These are phyloP conservation scores for Dichetophora obliterata DNA, from an alignment of 2,888 invertebrate species.

Conservation along the genomic window DNA sequence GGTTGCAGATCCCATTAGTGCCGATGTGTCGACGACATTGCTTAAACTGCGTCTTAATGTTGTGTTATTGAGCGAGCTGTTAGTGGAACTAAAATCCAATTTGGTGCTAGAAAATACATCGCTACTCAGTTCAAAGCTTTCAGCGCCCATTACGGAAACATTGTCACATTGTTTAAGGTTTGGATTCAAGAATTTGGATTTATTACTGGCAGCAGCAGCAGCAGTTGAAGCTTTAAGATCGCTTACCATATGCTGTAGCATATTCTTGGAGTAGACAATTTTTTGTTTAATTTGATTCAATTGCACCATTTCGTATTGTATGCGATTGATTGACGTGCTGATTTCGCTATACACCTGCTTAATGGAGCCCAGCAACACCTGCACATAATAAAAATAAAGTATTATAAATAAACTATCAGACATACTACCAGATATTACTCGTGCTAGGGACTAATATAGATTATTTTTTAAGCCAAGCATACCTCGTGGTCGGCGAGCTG, in stretches of 20 bases:
- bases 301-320: slow-evolving; percentile 64
- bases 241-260: slow-evolving; percentile 59
- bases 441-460: no score
- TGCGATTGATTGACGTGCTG: slow-evolving; percentile 60
- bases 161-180: slow-evolving; percentile 56
- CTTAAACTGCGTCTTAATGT: slow-evolving; percentile 49
- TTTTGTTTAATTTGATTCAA: slow-evolving; percentile 66
- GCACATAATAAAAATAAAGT: slow-evolving; percentile 8
- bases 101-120: slow-evolving; percentile 66
- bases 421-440: no score
- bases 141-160: slow-evolving; percentile 48
- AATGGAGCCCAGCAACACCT: slow-evolving; percentile 60
- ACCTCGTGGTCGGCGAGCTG: slow-evolving; percentile 63
- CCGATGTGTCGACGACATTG: slow-evolving; percentile 45
- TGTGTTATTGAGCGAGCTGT: slow-evolving; percentile 51
- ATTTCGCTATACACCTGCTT: slow-evolving; percentile 64
- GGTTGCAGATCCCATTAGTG: slow-evolving; percentile 44
- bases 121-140: slow-evolving; percentile 53
- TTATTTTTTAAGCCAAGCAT: neutral
- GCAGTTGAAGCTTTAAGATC: slow-evolving; percentile 55
- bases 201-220: slow-evolving; percentile 34
- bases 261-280: slow-evolving; percentile 64
- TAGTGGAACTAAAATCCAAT: slow-evolving; percentile 63
- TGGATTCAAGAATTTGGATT: slow-evolving; percentile 58
- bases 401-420: neutral